Conservation (phyloP, 1,140 invertebrate genomes). For the Drosophila bipectinata region DNA sequence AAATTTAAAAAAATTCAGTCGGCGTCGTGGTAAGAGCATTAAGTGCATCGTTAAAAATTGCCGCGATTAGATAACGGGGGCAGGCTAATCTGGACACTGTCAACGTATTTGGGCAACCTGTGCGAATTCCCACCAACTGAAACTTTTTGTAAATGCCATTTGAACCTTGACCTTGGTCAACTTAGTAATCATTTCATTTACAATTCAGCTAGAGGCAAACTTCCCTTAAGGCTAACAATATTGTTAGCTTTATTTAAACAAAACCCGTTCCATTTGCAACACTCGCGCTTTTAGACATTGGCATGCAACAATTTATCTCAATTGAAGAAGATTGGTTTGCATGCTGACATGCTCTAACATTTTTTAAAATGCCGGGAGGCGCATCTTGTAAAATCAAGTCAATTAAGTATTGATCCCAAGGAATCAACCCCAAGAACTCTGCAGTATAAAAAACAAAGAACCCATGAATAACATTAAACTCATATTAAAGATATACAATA, state of each 20-base stretch:
- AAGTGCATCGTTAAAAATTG: constrained; percentile 18
- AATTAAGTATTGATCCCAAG: constrained; percentile 6
- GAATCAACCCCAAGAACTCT: neutral
- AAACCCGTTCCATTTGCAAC: constrained; percentile 15
- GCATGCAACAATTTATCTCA: constrained; percentile 67
- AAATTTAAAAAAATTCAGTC: neutral
- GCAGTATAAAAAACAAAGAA: too few relatives aligned
- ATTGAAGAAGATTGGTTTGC: constrained; percentile 59
- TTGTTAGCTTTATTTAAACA: neutral
- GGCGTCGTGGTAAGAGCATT: neutral
- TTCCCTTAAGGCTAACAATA: neutral
- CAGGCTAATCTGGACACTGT: constrained; percentile 50
- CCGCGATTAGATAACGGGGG: constrained; percentile 56
- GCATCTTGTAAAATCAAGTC: neutral
- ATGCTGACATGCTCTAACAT: constrained; percentile 32
- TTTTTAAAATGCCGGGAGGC: constrained; percentile 15
- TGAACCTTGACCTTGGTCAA: constrained; percentile 13
- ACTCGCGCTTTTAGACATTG: constrained; percentile 8
- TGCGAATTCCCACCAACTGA: constrained; percentile 33
- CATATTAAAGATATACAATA: neutral
- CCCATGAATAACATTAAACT: neutral
- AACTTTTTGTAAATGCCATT: constrained; percentile 31
- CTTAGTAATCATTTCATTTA: neutral
- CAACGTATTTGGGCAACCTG: constrained; percentile 20
- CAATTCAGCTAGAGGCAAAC: neutral